These are phyloP conservation scores for Aeoliscus strigatus DNA, from an alignment of 2,797 vertebrate species.

Conservation along the genomic window DNA sequence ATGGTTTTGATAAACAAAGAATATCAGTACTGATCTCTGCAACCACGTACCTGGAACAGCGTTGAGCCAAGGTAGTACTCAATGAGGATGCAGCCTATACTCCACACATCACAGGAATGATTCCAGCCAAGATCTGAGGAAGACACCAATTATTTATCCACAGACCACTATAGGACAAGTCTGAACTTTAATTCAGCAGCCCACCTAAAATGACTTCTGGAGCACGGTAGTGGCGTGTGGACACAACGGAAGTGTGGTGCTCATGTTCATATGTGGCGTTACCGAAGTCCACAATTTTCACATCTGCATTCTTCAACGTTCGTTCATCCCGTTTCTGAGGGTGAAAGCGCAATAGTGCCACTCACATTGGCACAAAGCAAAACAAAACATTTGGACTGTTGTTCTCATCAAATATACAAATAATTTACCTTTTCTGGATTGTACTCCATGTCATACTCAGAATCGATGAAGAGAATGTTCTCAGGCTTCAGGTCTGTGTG, in stretches of 20 bases:
- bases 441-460: conserved; percentile 87
- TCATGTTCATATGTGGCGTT: conserved; percentile 96
- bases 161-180: fast-evolving
- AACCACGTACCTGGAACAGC: conserved; percentile 80
- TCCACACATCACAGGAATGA: conserved; percentile 87
- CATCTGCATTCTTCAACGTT: conserved; percentile 86
- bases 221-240: conserved; percentile 95
- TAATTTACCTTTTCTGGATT: conserved; percentile 81
- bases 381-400: not conserved
- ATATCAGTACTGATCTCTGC: not conserved
- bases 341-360: not conserved
- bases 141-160: conserved; percentile 5
- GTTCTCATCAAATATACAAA: not conserved
- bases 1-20: not conserved
- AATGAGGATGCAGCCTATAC: conserved; percentile 84
- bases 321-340: conserved; percentile 88
- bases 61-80: conserved; percentile 89
- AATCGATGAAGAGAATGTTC: conserved; percentile 95
- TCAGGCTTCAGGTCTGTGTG: conserved; percentile 98
- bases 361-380: not conserved
- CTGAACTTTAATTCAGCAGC: conserved; percentile 23
- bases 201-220: conserved; percentile 97
- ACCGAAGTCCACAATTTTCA: conserved; percentile 95
- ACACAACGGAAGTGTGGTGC: conserved; percentile 94
- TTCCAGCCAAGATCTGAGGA: conserved; percentile 84